Evolutionary conservation across 2,113 vertebrate species (phyloP).

Genomic region (Campylomormyrus tamandua): DNA sequence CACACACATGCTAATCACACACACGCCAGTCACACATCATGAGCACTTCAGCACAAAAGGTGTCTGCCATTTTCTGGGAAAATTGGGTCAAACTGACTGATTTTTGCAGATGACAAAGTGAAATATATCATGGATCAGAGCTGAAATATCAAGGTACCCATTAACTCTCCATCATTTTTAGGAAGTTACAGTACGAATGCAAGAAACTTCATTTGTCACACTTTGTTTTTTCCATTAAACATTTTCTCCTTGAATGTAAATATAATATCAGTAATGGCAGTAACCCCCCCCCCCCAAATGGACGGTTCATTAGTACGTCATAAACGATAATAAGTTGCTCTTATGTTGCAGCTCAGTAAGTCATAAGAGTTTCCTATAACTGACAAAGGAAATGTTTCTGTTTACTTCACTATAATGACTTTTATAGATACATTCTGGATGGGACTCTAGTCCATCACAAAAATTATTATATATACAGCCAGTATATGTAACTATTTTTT

Average conservation of each 20-base stretch:
- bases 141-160: neutral
- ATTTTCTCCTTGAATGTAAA: neutral
- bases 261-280: neutral
- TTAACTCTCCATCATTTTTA: neutral
- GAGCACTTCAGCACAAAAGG: neutral
- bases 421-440: neutral
- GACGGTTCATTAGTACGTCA: neutral
- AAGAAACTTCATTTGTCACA: neutral
- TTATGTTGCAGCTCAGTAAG: neutral
- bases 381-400: neutral
- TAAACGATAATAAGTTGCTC: neutral
- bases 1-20: no score
- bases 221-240: neutral
- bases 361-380: neutral
- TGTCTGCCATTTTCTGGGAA: neutral
- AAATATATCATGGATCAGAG: neutral
- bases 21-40: no score
- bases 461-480: neutral
- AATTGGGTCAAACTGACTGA: slow-evolving; percentile 10
- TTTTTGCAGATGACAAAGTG: neutral
- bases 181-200: neutral
- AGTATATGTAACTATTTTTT: no score
- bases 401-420: neutral
- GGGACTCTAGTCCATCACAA: neutral
- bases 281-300: neutral